phyloP scores from a whole-genome alignment of 2,888 invertebrate species.

The Agrypnus murinus region DNA sequence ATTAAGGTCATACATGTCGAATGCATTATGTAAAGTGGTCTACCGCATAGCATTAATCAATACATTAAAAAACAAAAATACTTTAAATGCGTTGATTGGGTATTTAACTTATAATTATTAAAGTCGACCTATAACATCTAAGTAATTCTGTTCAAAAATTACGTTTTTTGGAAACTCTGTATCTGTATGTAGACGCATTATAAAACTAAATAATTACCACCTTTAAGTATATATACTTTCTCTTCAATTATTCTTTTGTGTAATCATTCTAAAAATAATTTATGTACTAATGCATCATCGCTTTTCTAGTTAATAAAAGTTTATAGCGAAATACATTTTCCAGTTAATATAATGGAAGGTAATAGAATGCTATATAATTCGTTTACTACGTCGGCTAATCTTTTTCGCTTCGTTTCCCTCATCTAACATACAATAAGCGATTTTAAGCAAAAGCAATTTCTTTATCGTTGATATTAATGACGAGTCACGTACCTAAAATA shows the following conservation, averaged over 20 bases:
- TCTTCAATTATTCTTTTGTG: slow-evolving; percentile 15
- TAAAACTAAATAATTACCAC: too few species aligned
- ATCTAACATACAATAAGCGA: slow-evolving; percentile 17
- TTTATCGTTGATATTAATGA: slow-evolving; percentile 18
- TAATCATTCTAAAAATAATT: slow-evolving; percentile 24
- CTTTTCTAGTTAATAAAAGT: slow-evolving; percentile 10
- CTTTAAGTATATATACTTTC: slow-evolving; percentile 19
- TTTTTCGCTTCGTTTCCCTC: not conserved
- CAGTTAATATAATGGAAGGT: slow-evolving; percentile 9
- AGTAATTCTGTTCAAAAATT: too few species aligned
- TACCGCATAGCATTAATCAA: too few species aligned
- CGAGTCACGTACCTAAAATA: slow-evolving; percentile 28
- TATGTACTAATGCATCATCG: not conserved
- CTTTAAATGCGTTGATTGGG: too few species aligned
- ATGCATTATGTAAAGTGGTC: too few species aligned
- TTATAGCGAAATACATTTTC: slow-evolving; percentile 21
- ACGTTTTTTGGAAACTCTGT: too few species aligned
- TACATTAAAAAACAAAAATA: too few species aligned
- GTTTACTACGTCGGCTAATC: slow-evolving; percentile 4
- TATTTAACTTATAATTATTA: too few species aligned
- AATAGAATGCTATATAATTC: slow-evolving; percentile 24
- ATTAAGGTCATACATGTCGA: too few species aligned
- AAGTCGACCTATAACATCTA: too few species aligned
- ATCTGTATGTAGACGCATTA: too few species aligned
- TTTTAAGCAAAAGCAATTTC: slow-evolving; percentile 33